Percentiles rank a stretch among this genome's conserved stretches.
Evolutionary conservation across 2,113 vertebrate species (phyloP).

Genomic region (Pedionomus torquatus): DNA sequence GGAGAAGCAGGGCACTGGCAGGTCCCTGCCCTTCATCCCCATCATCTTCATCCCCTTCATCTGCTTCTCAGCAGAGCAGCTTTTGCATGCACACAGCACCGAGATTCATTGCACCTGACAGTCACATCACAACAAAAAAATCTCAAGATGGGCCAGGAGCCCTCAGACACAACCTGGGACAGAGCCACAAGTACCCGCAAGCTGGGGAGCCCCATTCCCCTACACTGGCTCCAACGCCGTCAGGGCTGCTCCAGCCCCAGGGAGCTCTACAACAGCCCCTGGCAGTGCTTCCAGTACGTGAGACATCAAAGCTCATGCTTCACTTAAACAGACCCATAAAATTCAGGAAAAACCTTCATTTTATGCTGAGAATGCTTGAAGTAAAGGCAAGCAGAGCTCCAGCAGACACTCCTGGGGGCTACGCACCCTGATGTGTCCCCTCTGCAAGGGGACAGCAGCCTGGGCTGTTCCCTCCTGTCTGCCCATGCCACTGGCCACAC

Average conservation of each 20-base stretch:
- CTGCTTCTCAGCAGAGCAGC: not conserved
- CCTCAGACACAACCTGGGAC: not conserved
- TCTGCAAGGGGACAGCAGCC: not conserved
- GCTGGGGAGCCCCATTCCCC: fast-evolving
- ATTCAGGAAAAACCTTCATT: not conserved
- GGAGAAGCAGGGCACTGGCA: not conserved
- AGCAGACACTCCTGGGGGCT: not conserved
- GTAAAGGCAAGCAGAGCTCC: not conserved
- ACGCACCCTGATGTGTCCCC: fast-evolving
- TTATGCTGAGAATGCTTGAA: not conserved
- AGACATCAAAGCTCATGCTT: not conserved
- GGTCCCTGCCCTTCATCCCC: not conserved
- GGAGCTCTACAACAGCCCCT: not conserved
- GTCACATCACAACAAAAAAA: not conserved
- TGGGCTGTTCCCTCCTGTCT: not conserved
- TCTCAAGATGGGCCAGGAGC: not conserved
- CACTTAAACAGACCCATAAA: not conserved
- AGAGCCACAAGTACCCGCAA: not conserved
- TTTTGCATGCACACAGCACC: fast-evolving
- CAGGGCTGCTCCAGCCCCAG: fast-evolving
- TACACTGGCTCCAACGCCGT: fast-evolving
- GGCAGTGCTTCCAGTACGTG: fast-evolving
- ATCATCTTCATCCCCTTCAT: no score
- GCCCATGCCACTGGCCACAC: fast-evolving
- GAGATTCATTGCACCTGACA: fast-evolving